phyloP scores from a whole-genome alignment of 2,113 vertebrate species.

The Chlorocebus sabaeus region DNA sequence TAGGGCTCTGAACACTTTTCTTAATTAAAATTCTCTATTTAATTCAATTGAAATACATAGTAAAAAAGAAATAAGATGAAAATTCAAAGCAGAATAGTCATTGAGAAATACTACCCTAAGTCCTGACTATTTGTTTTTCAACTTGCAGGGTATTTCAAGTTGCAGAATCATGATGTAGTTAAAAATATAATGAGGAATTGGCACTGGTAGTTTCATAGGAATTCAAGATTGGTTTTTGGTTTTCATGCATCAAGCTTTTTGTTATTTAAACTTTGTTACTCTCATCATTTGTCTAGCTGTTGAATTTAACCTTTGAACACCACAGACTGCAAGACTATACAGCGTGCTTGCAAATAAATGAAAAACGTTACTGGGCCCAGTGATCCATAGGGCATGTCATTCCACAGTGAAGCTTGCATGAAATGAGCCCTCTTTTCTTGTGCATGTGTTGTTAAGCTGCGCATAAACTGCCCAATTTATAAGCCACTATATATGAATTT shows the following conservation, averaged over 20 bases:
- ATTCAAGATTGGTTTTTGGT: conserved; percentile 63
- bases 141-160: not conserved
- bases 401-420: not conserved
- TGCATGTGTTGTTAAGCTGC: not conserved
- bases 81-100: conserved; percentile 33
- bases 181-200: conserved; percentile 55
- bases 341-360: not conserved
- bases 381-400: conserved; percentile 4
- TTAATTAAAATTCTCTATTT: conserved; percentile 68
- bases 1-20: conserved; percentile 10
- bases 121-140: not conserved
- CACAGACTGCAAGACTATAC: not conserved
- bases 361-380: not conserved
- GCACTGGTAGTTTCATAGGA: conserved; percentile 34
- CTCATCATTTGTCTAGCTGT: conserved; percentile 71
- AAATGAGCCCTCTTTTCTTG: conserved; percentile 24
- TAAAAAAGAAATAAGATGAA: conserved; percentile 33
- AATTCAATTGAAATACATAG: conserved; percentile 40
- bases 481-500: conserved; percentile 13
- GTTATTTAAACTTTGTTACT: conserved; percentile 68
- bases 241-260: conserved; percentile 54
- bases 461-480: conserved; percentile 11
- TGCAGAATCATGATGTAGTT: conserved; percentile 37
- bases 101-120: not conserved
- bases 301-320: conserved; percentile 66